These are phyloP conservation scores for Abrostola tripartita DNA, from an alignment of 2,888 invertebrate genomes.

Conservation along the genomic window DNA sequence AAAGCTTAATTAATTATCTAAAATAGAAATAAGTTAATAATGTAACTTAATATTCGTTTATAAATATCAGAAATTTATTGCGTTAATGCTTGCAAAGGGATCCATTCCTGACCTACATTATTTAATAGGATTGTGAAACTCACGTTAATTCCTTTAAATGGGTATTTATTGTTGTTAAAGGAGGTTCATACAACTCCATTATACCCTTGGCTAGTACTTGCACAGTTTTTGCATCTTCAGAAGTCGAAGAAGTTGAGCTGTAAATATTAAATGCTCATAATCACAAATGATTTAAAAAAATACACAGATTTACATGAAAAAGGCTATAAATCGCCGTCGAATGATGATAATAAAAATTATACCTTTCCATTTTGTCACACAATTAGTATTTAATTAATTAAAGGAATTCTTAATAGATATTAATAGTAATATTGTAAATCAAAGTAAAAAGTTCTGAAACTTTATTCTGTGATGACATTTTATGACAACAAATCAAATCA, in stretches of 20 bases:
- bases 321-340: background rate
- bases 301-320: background rate
- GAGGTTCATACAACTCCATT: constrained; percentile 82
- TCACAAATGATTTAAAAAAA: background rate
- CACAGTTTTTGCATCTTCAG: constrained; percentile 74
- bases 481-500: background rate
- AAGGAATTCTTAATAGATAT: constrained; percentile 9
- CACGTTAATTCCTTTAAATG: constrained; percentile 85
- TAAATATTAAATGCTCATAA: background rate
- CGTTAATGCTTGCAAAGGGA: too few relatives aligned
- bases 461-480: background rate
- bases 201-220: constrained; percentile 79
- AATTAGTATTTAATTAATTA: background rate
- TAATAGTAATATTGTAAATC: background rate
- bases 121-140: constrained; percentile 57
- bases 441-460: constrained; percentile 11
- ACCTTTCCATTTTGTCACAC: constrained; percentile 34
- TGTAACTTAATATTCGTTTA: too few relatives aligned
- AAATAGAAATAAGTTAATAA: too few relatives aligned
- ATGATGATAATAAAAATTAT: background rate
- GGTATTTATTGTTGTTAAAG: constrained; percentile 80
- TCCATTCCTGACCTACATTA: background rate
- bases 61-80: too few relatives aligned
- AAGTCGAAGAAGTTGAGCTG: constrained; percentile 30
- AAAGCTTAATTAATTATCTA: too few relatives aligned